phyloP scores from a whole-genome alignment of 92 coral and sea anemone genomes.

The Paragorgia papillata region DNA sequence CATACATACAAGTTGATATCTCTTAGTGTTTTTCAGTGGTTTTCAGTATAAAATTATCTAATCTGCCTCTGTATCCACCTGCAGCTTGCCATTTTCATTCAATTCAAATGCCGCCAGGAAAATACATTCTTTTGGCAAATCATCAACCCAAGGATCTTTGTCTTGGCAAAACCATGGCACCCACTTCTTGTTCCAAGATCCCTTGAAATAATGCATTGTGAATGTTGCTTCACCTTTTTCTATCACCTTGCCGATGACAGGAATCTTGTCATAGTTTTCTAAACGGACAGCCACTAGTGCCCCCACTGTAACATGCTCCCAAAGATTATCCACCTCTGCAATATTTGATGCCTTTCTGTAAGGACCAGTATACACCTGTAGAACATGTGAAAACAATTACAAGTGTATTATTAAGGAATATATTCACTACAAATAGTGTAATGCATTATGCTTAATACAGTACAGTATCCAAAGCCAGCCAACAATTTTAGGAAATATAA shows the following conservation, averaged over 20 bases:
- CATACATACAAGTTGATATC: too few relatives aligned
- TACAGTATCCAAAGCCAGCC: too few relatives aligned
- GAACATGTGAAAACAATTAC: background rate
- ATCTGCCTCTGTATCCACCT: slow-evolving; percentile 10
- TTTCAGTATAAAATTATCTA: background rate
- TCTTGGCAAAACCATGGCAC: slow-evolving; percentile 23
- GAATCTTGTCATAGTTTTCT: slow-evolving; percentile 32
- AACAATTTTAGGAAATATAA: too few relatives aligned
- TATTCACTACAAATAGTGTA: too few relatives aligned
- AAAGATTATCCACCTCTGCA: slow-evolving; percentile 6
- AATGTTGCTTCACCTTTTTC: slow-evolving; percentile 1
- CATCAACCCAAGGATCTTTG: slow-evolving; percentile 28
- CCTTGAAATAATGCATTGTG: slow-evolving; percentile 37
- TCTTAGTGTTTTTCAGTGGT: too few relatives aligned
- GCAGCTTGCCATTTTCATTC: slow-evolving; percentile 17
- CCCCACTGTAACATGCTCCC: slow-evolving; percentile 25
- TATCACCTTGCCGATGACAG: slow-evolving; percentile 45
- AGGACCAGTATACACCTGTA: slow-evolving; percentile 45
- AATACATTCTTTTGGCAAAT: slow-evolving; percentile 34
- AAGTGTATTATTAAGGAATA: too few relatives aligned
- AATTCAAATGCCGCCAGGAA: slow-evolving; percentile 10
- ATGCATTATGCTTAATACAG: too few relatives aligned
- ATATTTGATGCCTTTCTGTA: slow-evolving; percentile 29
- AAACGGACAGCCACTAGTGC: slow-evolving; percentile 34
- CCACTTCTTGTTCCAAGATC: slow-evolving; percentile 36